Conservation (phyloP, 2,797 vertebrate genomes). For the Argyrosomus regius region DNA sequence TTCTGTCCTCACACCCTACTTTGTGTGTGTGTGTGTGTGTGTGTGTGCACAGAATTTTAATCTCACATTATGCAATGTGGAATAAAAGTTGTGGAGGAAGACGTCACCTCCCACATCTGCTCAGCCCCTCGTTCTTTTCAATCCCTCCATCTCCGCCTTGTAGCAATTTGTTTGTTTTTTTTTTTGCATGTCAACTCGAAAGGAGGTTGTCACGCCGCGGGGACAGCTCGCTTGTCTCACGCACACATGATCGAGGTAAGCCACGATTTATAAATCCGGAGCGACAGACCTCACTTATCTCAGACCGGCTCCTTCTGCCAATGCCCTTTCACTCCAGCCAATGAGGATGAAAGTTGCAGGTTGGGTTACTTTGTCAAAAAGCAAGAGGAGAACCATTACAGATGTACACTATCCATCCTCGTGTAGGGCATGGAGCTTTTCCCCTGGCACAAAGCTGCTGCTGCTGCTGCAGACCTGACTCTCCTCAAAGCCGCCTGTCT, state of each 20-base stretch:
- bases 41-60: slow-evolving; percentile 25
- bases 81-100: slow-evolving; percentile 55
- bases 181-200: slow-evolving; percentile 70
- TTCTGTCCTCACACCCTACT: slow-evolving; percentile 40
- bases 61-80: slow-evolving; percentile 32
- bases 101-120: slow-evolving; percentile 55
- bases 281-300: slow-evolving; percentile 78
- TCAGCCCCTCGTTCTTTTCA: slow-evolving; percentile 47
- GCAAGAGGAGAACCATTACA: slow-evolving; percentile 74
- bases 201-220: slow-evolving; percentile 71
- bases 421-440: slow-evolving; percentile 55
- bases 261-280: slow-evolving; percentile 70
- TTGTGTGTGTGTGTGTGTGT: too few relatives aligned
- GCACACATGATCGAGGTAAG: slow-evolving; percentile 59
- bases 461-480: slow-evolving; percentile 52
- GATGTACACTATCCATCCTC: slow-evolving; percentile 75
- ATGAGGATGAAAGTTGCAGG: slow-evolving; percentile 79
- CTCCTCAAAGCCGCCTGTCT: slow-evolving; percentile 65
- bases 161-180: slow-evolving; percentile 62
- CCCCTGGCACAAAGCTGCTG: slow-evolving; percentile 50
- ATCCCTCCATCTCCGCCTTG: slow-evolving; percentile 40
- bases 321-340: slow-evolving; percentile 79
- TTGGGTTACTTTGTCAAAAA: slow-evolving; percentile 82
- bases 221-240: slow-evolving; percentile 70
- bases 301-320: slow-evolving; percentile 55